Evolutionary conservation across 2,888 invertebrate species (phyloP), one percentile per base, ranked within the genome.

Genomic region (Bombylius discolor): DNA sequence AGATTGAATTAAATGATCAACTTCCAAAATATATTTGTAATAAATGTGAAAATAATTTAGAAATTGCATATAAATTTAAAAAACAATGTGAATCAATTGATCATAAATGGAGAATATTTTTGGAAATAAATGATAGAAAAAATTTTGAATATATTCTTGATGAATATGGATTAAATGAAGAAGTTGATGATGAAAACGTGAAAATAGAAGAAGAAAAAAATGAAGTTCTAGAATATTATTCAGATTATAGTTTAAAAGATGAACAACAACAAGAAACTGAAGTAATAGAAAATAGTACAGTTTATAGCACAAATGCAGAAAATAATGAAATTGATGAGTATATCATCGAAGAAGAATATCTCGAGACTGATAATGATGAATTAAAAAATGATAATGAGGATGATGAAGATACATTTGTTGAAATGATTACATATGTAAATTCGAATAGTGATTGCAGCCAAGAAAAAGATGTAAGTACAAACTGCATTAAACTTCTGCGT

Each of bases 1-100:
- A 64, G 64, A 60, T 63, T 14, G 53, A 55, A n/a, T 14, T 46
- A n/a, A 47, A 62, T 32, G 63, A 64, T 48, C 12, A 47, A 0
- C 55, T 64, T n/a, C 63, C 63, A 4, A 58, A 62, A 52, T 51
- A 55, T 46, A 61, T 64, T 32, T 64, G 64, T 46, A 39, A 46
- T 4, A 12, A 39, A 8, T 64, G 64, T 52, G 33, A 53, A 4
- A 31, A 56, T 39, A 59, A 60, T 47, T 54, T 64, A 31, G 58
- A 61, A 49, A 45, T 55, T 12, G 57, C 62, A 4, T 63, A 63
- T 51, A 58, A 58, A 44, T 64, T 64, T 49, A 62, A 60, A 56
- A 54, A 58, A 3, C 58, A 59, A 52, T 64, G 64, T 46, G 62
- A 64, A 52, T 55, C 47, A 23, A 64, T 59, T 14, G 60, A 64